phyloP scores from a whole-genome alignment of 2,888 invertebrate species.

The Onthophagus sagittarius region DNA sequence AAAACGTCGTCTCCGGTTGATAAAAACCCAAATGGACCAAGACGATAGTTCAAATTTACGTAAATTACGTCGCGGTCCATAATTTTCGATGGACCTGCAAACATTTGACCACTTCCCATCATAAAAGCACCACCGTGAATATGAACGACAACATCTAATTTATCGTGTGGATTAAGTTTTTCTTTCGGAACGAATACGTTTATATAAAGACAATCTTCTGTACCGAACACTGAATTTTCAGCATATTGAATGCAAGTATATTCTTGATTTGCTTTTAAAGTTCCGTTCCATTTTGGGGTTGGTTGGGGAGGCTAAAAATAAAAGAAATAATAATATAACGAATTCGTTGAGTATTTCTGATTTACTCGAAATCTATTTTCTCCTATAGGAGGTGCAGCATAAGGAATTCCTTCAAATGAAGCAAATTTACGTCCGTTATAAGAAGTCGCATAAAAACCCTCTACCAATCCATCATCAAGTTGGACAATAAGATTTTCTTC shows the following conservation, averaged over 20 bases:
- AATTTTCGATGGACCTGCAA: constrained; percentile 52
- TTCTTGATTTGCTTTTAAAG: constrained; percentile 57
- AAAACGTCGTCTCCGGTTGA: constrained; percentile 63
- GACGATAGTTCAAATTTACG: constrained; percentile 62
- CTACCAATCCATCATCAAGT: neutral
- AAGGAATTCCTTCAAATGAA: constrained; percentile 23
- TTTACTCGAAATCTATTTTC: constrained; percentile 16
- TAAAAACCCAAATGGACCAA: constrained; percentile 66
- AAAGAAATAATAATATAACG: neutral
- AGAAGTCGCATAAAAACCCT: constrained; percentile 12
- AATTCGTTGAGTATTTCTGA: neutral
- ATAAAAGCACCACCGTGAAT: constrained; percentile 64
- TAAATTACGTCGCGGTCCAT: constrained; percentile 61
- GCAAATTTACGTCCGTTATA: constrained; percentile 12
- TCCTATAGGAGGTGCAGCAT: constrained; percentile 16
- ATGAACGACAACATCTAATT: constrained; percentile 56
- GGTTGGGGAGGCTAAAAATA: constrained; percentile 51
- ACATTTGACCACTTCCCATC: constrained; percentile 55
- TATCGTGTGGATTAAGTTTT: constrained; percentile 19
- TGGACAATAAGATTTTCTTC: neutral
- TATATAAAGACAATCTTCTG: constrained; percentile 60
- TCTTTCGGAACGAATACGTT: constrained; percentile 55
- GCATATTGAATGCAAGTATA: constrained; percentile 19
- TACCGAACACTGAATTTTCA: constrained; percentile 43
- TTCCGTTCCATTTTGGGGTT: constrained; percentile 56